Conservation (phyloP, 2,113 vertebrate genomes). For the Pterocles gutturalis region DNA sequence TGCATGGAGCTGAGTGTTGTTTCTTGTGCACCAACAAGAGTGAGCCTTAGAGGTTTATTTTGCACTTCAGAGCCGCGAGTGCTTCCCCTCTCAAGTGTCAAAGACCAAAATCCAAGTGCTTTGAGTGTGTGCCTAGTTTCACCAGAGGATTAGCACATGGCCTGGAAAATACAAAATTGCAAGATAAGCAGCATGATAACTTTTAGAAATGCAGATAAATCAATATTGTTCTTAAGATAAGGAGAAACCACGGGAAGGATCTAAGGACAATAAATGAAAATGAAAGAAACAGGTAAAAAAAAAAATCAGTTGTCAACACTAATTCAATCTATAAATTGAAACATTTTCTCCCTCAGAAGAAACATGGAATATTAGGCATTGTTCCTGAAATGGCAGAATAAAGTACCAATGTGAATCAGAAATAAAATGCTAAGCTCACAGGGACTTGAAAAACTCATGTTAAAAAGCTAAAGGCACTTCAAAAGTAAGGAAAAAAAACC, state of each 20-base stretch:
- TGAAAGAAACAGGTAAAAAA: background rate
- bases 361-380: background rate
- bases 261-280: background rate
- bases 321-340: background rate
- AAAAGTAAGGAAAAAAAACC: background rate
- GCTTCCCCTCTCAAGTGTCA: background rate
- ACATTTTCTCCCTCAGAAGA: background rate
- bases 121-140: background rate
- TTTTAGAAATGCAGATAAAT: background rate
- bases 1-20: background rate
- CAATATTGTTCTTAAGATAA: background rate
- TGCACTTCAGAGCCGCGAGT: background rate
- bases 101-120: background rate
- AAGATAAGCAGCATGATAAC: background rate
- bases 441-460: background rate
- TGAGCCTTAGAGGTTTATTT: background rate
- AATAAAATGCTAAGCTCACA: background rate
- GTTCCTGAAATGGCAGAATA: background rate
- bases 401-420: background rate
- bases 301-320: background rate
- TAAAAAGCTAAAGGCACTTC: background rate
- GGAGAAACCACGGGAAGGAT: background rate
- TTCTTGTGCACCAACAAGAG: background rate
- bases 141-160: background rate
- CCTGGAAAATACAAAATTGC: background rate